These are phyloP conservation scores for Athetis lepigone DNA, from an alignment of 2,888 invertebrate species.

Conservation along the genomic window DNA sequence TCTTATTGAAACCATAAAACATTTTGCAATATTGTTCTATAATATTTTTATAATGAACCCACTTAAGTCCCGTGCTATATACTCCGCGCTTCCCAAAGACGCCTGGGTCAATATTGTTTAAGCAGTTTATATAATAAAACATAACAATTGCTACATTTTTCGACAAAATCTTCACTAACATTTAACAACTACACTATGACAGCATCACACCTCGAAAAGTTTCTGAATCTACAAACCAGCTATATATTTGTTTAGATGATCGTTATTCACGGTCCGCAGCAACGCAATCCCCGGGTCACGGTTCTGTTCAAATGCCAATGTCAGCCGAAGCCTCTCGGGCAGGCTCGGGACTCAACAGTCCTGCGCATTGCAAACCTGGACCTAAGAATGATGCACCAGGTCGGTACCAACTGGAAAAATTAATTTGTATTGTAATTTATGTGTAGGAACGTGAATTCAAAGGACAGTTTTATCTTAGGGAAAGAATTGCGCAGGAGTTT, in stretches of 20 bases:
- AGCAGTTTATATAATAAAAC: too few relatives aligned
- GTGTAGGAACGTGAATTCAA: slow-evolving; percentile 55
- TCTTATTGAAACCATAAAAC: too few relatives aligned
- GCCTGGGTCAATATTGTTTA: too few relatives aligned
- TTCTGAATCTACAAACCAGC: not conserved
- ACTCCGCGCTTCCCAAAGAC: too few relatives aligned
- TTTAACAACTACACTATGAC: too few relatives aligned
- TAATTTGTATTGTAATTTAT: not conserved
- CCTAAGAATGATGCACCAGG: slow-evolving; percentile 87
- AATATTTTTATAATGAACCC: too few relatives aligned
- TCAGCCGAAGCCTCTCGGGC: slow-evolving; percentile 88
- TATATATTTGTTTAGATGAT: slow-evolving; percentile 44
- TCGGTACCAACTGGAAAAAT: slow-evolving; percentile 65
- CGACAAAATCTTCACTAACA: too few relatives aligned
- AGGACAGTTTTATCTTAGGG: slow-evolving; percentile 40
- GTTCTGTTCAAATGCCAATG: slow-evolving; percentile 86
- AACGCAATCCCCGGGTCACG: slow-evolving; percentile 85
- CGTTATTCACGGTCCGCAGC: slow-evolving; percentile 69
- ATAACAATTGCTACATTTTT: too few relatives aligned
- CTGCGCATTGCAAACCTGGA: slow-evolving; percentile 85
- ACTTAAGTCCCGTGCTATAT: too few relatives aligned
- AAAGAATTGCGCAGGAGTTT: not conserved
- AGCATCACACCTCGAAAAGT: too few relatives aligned
- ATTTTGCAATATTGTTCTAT: too few relatives aligned
- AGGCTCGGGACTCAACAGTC: slow-evolving; percentile 86